Evolutionary conservation across 2,113 vertebrate genomes (phyloP).

Genomic region (Elephantulus edwardii): DNA sequence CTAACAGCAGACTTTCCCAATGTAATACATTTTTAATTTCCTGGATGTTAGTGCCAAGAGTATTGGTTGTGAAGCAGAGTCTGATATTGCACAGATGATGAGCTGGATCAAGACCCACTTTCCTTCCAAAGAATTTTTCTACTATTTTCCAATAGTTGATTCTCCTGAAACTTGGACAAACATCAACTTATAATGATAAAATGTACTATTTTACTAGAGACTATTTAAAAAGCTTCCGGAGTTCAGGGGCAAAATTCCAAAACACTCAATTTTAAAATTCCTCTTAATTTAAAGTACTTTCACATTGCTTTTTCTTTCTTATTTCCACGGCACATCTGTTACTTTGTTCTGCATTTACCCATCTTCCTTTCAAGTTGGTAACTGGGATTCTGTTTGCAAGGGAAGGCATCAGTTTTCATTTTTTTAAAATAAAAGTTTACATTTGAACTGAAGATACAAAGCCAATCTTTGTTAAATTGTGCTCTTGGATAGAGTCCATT

Average conservation of each 20-base stretch:
- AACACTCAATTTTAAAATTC: constrained; percentile 74
- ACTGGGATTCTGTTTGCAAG: constrained; percentile 74
- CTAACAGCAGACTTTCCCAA: too few species aligned
- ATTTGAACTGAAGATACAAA: constrained; percentile 42
- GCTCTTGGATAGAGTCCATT: constrained; percentile 67
- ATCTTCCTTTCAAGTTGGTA: constrained; percentile 41
- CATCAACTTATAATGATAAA: constrained; percentile 72
- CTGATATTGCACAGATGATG: too few species aligned
- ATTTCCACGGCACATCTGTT: constrained; percentile 25
- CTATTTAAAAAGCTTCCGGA: constrained; percentile 74
- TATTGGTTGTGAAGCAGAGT: too few species aligned
- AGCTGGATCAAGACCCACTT: too few species aligned
- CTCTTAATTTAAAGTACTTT: constrained; percentile 57
- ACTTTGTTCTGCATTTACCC: constrained; percentile 36
- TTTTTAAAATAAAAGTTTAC: constrained; percentile 37
- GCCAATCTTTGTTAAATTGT: constrained; percentile 59
- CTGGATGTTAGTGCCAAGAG: too few species aligned
- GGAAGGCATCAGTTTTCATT: constrained; percentile 65
- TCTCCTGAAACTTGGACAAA: too few species aligned
- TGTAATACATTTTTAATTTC: too few species aligned
- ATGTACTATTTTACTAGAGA: constrained; percentile 71
- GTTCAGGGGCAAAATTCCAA: constrained; percentile 82
- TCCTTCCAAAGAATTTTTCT: too few species aligned
- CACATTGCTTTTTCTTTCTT: constrained; percentile 62
- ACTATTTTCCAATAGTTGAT: too few species aligned